phyloP scores from a whole-genome alignment of 2,888 invertebrate species.

The Melinopterus prodromus region DNA sequence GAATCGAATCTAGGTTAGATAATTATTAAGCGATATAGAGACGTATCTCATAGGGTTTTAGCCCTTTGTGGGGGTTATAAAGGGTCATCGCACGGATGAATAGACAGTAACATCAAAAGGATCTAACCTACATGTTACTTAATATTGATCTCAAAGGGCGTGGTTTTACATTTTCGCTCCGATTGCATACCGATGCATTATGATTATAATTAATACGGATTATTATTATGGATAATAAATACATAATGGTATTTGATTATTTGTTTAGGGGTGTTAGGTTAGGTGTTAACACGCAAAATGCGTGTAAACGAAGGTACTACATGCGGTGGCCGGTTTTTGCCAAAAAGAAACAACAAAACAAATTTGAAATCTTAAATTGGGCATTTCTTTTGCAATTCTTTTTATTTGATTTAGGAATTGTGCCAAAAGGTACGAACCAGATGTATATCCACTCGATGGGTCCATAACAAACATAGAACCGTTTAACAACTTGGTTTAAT shows the following conservation, averaged over 20 bases:
- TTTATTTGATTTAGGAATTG: background rate
- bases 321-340: background rate
- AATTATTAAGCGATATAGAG: constrained; percentile 9
- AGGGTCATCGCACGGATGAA: constrained; percentile 43
- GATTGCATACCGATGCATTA: background rate
- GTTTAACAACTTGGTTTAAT: background rate
- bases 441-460: constrained; percentile 15
- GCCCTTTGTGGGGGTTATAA: constrained; percentile 12
- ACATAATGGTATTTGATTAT: background rate
- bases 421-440: constrained; percentile 15
- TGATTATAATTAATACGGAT: background rate
- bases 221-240: background rate
- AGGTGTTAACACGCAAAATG: background rate
- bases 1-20: background rate
- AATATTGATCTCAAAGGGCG: constrained; percentile 56
- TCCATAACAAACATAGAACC: constrained; percentile 19
- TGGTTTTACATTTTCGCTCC: constrained; percentile 45
- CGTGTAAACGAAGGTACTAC: background rate
- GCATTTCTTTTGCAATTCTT: background rate
- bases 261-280: background rate
- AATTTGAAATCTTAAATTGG: background rate
- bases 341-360: background rate
- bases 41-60: constrained; percentile 14
- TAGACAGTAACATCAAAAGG: constrained; percentile 51
- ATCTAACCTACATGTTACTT: constrained; percentile 51